phyloP scores from a whole-genome alignment of 2,797 vertebrate genomes.

The Euphonia xanthogaster region DNA sequence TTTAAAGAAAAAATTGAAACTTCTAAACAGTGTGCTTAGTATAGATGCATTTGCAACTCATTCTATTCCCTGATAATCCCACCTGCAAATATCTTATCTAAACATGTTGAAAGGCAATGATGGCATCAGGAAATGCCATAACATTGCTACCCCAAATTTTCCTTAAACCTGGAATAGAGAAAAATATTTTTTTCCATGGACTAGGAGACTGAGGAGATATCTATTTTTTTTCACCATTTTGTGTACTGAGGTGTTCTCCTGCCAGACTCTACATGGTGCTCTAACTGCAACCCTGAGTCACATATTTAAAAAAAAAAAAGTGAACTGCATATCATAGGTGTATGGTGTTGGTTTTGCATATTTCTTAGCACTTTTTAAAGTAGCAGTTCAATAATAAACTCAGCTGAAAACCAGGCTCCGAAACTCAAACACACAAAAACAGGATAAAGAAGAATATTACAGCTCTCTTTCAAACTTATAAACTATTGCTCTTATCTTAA shows the following conservation, averaged over 20 bases:
- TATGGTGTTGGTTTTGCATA: neutral
- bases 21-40: neutral
- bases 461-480: neutral
- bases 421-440: neutral
- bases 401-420: neutral
- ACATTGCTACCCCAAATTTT: neutral
- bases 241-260: neutral
- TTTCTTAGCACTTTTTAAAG: neutral
- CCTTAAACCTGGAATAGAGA: neutral
- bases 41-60: neutral
- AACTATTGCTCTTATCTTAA: neutral
- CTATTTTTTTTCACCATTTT: neutral
- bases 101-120: neutral
- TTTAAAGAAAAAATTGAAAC: neutral
- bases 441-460: neutral
- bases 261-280: neutral
- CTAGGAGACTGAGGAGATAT: neutral
- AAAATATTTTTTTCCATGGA: neutral
- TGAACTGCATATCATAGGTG: neutral
- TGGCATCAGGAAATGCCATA: neutral
- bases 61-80: neutral
- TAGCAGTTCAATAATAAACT: neutral
- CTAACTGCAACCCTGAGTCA: neutral
- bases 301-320: neutral
- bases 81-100: neutral